These are phyloP conservation scores for Aphaenogaster floridana DNA, from an alignment of 1,140 invertebrate species.

Conservation along the genomic window DNA sequence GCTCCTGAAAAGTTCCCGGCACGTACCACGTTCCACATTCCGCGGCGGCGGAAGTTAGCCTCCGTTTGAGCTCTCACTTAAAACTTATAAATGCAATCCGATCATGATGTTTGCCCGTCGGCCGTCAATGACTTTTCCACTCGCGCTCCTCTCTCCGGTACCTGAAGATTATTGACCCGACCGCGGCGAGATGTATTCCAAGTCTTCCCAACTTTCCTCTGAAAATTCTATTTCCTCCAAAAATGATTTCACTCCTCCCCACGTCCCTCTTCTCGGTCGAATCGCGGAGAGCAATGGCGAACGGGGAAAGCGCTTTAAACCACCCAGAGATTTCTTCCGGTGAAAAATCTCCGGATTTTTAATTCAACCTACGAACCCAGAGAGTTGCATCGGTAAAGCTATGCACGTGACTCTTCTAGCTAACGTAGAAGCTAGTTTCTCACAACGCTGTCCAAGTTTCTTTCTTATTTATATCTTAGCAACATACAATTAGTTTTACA, in stretches of 20 bases:
- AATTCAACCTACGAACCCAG: slow-evolving; percentile 41
- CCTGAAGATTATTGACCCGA: slow-evolving; percentile 50
- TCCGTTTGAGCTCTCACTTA: slow-evolving; percentile 55
- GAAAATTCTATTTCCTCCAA: slow-evolving; percentile 58
- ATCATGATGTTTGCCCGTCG: slow-evolving; percentile 59
- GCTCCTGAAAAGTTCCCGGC: slow-evolving; percentile 49
- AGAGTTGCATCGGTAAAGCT: slow-evolving; percentile 31
- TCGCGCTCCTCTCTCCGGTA: background rate
- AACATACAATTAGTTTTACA: background rate
- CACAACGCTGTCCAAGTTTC: background rate
- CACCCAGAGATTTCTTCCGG: slow-evolving; percentile 46
- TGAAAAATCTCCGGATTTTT: slow-evolving; percentile 59
- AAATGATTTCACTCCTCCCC: slow-evolving; percentile 41
- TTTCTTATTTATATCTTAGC: background rate
- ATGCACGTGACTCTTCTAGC: slow-evolving; percentile 11
- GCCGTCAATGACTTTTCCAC: slow-evolving; percentile 37
- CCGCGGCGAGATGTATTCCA: slow-evolving; percentile 40
- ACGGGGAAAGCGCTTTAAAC: slow-evolving; percentile 53
- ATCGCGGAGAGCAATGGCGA: slow-evolving; percentile 39
- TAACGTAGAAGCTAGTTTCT: background rate
- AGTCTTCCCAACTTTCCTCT: slow-evolving; percentile 48
- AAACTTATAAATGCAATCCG: slow-evolving; percentile 65
- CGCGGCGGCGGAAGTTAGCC: slow-evolving; percentile 39
- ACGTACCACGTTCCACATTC: slow-evolving; percentile 37
- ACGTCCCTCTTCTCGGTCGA: slow-evolving; percentile 12